Evolutionary conservation across 2,113 vertebrate species (phyloP).

Genomic region (Lynx canadensis): DNA sequence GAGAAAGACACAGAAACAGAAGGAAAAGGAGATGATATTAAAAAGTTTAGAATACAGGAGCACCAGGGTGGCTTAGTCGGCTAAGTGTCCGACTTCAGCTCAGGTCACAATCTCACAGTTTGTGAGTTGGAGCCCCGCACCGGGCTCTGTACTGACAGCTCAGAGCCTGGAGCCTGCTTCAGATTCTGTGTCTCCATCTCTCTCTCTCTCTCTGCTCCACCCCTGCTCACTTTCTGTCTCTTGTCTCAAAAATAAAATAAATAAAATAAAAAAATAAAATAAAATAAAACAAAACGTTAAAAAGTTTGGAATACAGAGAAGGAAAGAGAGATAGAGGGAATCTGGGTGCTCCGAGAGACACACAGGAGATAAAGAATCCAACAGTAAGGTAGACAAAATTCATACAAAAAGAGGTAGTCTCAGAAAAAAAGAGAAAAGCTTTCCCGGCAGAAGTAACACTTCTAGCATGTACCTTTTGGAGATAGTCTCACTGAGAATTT

Average conservation of each 20-base stretch:
- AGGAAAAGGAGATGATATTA: not conserved
- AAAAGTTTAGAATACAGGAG: not conserved
- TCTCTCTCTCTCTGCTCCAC: no score
- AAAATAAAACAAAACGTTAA: not conserved
- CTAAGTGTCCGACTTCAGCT: no score
- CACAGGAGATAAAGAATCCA: not conserved
- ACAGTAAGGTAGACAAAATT: not conserved
- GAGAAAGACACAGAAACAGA: not conserved
- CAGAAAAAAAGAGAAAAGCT: not conserved
- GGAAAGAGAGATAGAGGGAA: not conserved
- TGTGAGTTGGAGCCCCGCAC: no score
- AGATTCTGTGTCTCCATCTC: no score
- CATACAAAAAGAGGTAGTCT: not conserved
- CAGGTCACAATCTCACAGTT: no score
- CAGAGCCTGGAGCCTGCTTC: no score
- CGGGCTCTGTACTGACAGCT: no score
- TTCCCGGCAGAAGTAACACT: not conserved
- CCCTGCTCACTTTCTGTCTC: no score
- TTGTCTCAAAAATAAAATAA: no score
- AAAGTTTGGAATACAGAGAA: not conserved
- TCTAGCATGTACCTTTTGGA: not conserved
- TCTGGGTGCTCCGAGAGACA: not conserved
- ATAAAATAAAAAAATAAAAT: no score
- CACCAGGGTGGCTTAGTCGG: no score
- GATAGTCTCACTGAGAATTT: not conserved